Percentiles rank a stretch among this genome's conserved stretches.
Conservation (phyloP, 1,140 invertebrate species). For the Thalassaphorura encarpata region DNA sequence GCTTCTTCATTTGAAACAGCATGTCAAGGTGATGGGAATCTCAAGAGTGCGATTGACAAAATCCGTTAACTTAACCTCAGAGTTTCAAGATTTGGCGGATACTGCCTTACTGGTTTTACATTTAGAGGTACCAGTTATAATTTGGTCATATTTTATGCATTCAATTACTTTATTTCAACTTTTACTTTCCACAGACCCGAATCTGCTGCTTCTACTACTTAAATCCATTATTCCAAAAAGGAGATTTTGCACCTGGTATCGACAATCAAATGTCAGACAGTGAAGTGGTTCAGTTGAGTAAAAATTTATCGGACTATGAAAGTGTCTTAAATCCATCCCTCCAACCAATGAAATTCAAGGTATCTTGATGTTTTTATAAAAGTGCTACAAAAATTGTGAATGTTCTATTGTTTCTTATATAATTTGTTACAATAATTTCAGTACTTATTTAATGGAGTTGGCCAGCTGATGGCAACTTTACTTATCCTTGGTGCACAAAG, state of each 20-base stretch:
- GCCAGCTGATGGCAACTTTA: constrained; percentile 73
- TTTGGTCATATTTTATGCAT: background rate
- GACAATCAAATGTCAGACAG: constrained; percentile 64
- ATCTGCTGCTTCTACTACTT: constrained; percentile 93
- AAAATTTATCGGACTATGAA: constrained; percentile 66
- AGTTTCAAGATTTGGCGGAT: constrained; percentile 79
- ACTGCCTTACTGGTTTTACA: constrained; percentile 83
- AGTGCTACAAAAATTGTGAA: constrained; percentile 1
- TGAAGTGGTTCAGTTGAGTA: constrained; percentile 67
- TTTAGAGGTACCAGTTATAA: constrained; percentile 56
- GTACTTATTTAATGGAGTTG: constrained; percentile 91
- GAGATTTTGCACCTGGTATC: constrained; percentile 39
- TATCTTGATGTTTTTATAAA: constrained; percentile 35
- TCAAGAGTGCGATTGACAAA: constrained; percentile 22
- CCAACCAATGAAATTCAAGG: constrained; percentile 66
- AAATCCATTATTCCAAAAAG: constrained; percentile 55
- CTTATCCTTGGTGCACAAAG: constrained; percentile 71
- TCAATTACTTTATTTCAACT: background rate
- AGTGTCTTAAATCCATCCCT: constrained; percentile 63
- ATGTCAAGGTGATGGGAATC: background rate
- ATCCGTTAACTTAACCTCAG: constrained; percentile 52
- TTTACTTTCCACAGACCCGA: constrained; percentile 47
- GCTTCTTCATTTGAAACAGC: constrained; percentile 13
- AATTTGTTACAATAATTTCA: constrained; percentile 40
- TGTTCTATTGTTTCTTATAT: background rate